phyloP scores from a whole-genome alignment of 2,113 vertebrate genomes.

The Lathamus discolor region DNA sequence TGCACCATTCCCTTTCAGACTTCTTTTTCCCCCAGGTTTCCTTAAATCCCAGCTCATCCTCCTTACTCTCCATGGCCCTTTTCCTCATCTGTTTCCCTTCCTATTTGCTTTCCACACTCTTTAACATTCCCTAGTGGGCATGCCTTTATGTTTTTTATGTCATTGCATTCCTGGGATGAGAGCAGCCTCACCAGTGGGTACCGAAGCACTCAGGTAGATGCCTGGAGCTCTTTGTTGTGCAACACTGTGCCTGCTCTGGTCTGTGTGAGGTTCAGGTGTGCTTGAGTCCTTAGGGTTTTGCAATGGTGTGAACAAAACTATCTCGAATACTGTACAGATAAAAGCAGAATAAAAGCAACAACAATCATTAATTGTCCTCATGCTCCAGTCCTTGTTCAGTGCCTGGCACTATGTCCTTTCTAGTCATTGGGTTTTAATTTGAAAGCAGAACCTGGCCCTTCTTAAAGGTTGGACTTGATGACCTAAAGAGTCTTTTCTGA shows the following conservation, averaged over 20 bases:
- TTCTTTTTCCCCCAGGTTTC: background rate
- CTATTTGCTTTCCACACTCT: background rate
- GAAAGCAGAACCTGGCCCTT: background rate
- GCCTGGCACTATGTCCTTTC: background rate
- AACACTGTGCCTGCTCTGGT: background rate
- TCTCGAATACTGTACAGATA: background rate
- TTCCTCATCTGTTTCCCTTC: background rate
- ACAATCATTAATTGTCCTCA: background rate
- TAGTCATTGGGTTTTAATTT: background rate
- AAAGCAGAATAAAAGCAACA: background rate
- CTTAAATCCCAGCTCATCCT: background rate
- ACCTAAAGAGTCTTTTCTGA: background rate
- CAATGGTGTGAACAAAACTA: background rate
- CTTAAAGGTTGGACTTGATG: background rate
- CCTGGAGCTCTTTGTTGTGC: background rate
- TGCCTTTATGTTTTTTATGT: background rate
- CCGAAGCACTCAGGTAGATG: fast-evolving
- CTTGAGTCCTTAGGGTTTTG: background rate
- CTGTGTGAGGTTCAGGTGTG: background rate
- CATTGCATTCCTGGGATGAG: background rate
- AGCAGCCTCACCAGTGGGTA: background rate
- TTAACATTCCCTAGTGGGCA: too few species aligned
- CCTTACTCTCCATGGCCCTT: background rate
- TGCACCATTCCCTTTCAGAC: background rate
- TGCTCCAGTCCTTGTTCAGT: background rate